A percentile compares a stretch with the other conserved stretches of the same genome.
phyloP scores from a whole-genome alignment of 2,113 vertebrate genomes.

The Coryphaenoides rupestris region DNA sequence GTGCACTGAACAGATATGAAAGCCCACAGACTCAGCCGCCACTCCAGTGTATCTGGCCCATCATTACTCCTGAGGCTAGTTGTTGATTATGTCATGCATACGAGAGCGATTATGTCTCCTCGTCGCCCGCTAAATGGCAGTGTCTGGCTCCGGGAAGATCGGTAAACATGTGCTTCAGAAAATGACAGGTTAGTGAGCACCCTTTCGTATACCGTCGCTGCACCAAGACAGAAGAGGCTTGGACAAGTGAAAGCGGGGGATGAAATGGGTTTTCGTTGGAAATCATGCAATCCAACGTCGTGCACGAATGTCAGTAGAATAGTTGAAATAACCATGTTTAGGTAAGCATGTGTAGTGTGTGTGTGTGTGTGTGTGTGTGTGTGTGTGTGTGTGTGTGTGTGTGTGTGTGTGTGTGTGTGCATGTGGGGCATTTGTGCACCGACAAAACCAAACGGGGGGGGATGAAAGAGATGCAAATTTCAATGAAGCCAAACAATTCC shows the following conservation, averaged over 20 bases:
- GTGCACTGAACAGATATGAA: not conserved
- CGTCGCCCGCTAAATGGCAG: not conserved
- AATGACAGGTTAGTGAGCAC: not conserved
- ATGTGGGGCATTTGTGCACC: not conserved
- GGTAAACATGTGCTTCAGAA: not conserved
- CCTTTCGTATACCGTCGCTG: too few species aligned
- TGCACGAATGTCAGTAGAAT: too few species aligned
- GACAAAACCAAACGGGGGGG: slow-evolving; percentile 10
- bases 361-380: too few species aligned
- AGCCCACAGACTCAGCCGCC: not conserved
- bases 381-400: not conserved
- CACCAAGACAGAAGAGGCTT: too few species aligned
- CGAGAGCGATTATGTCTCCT: not conserved
- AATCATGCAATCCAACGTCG: too few species aligned
- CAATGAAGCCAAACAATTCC: slow-evolving; percentile 33
- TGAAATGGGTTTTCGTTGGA: too few species aligned
- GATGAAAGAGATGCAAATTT: slow-evolving; percentile 16
- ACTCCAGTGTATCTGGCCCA: not conserved
- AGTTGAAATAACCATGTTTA: too few species aligned
- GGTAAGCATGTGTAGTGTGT: too few species aligned
- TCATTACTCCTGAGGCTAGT: not conserved
- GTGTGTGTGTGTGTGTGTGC: not conserved
- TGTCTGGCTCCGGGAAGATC: not conserved
- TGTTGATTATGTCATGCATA: not conserved
- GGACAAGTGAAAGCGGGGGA: too few species aligned